Percentiles rank a stretch among this genome's conserved stretches.
These are phyloP conservation scores for Xenopus borealis DNA, from an alignment of 2,113 vertebrate genomes.

Conservation along the genomic window DNA sequence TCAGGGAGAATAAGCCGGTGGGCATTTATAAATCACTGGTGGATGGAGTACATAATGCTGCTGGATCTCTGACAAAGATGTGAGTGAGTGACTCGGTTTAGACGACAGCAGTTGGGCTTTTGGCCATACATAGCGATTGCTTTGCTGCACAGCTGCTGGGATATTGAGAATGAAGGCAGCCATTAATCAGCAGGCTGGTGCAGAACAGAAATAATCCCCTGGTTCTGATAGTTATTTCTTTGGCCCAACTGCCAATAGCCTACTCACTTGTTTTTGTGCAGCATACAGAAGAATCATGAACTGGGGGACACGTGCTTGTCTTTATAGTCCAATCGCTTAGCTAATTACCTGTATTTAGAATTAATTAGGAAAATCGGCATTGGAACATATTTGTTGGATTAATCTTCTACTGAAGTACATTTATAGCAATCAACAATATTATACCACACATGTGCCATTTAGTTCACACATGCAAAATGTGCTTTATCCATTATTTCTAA, in stretches of 20 bases:
- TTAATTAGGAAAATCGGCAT: too few relatives aligned
- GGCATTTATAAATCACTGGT: background rate
- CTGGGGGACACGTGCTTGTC: too few relatives aligned
- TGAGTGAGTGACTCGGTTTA: background rate
- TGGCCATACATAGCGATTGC: background rate
- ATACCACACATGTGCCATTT: too few relatives aligned
- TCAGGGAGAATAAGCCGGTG: conserved; percentile 3
- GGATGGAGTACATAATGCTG: background rate
- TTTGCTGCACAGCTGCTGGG: conserved; percentile 5
- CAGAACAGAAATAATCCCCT: conserved; percentile 9
- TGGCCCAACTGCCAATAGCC: conserved; percentile 5
- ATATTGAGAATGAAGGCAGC: background rate
- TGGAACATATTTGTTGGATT: too few relatives aligned
- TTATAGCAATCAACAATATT: too few relatives aligned
- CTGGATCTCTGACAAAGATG: conserved; percentile 2
- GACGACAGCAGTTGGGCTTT: background rate
- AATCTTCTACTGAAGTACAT: too few relatives aligned
- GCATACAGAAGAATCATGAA: background rate
- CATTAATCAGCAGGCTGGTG: background rate
- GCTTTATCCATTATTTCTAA: too few relatives aligned
- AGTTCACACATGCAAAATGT: too few relatives aligned
- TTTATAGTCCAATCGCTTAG: too few relatives aligned
- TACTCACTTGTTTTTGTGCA: conserved; percentile 2
- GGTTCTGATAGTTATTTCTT: conserved; percentile 16
- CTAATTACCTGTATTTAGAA: too few relatives aligned